Evolutionary conservation across 1,140 invertebrate genomes (phyloP).

Genomic region (Heliconius melpomene): DNA sequence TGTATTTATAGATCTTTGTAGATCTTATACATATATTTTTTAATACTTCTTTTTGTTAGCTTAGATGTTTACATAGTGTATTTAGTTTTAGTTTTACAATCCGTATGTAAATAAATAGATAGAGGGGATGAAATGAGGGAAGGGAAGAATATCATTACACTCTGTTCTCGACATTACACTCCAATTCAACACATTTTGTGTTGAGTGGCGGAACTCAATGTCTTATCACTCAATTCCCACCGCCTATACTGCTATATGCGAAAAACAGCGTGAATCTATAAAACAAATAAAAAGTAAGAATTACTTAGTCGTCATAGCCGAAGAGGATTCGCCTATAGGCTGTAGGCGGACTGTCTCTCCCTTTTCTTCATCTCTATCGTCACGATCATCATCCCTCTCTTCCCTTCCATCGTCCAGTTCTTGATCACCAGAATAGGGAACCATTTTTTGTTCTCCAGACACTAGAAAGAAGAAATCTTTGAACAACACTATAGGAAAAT

Average conservation of each 20-base stretch:
- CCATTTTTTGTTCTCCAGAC: neutral
- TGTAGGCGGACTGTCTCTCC: constrained; percentile 50
- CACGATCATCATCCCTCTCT: neutral
- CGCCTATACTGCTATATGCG: too few relatives aligned
- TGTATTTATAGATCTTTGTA: neutral
- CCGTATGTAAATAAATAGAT: too few relatives aligned
- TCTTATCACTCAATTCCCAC: too few relatives aligned
- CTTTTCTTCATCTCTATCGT: constrained; percentile 39
- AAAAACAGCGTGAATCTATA: too few relatives aligned
- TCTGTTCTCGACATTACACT: too few relatives aligned
- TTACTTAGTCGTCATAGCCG: constrained; percentile 42
- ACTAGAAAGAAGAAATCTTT: neutral
- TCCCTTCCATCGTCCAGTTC: neutral
- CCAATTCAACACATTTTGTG: too few relatives aligned
- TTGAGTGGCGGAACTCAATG: too few relatives aligned
- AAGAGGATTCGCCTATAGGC: constrained; percentile 36
- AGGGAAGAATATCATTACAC: too few relatives aligned
- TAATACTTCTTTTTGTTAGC: neutral
- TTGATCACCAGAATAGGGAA: neutral
- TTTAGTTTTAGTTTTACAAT: neutral
- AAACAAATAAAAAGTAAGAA: neutral
- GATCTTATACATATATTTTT: neutral
- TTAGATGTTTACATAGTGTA: too few relatives aligned
- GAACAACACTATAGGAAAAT: neutral
- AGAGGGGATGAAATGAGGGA: too few relatives aligned